These are phyloP conservation scores for Cyrtonyx montezumae DNA, from an alignment of 2,113 vertebrate genomes.

Conservation along the genomic window DNA sequence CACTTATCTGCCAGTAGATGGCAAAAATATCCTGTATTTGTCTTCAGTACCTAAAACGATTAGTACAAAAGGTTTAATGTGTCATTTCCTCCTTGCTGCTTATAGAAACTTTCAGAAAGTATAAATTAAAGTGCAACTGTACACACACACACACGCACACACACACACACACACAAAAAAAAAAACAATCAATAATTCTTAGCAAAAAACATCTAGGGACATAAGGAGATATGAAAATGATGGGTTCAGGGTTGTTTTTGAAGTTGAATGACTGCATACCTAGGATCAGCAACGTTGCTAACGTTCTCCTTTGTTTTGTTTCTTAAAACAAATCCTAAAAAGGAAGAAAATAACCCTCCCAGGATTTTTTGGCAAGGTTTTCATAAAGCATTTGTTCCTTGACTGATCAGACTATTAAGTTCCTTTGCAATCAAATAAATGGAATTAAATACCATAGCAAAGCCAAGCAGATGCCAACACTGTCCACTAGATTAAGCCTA, in stretches of 20 bases:
- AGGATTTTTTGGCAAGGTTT: constrained; percentile 34
- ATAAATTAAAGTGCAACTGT: constrained; percentile 68
- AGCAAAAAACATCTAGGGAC: background rate
- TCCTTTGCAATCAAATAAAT: background rate
- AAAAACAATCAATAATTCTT: background rate
- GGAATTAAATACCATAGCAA: constrained; percentile 24
- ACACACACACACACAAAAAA: background rate
- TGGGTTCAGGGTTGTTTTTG: background rate
- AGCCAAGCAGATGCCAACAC: background rate
- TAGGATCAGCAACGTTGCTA: background rate
- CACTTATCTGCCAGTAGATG: constrained; percentile 54
- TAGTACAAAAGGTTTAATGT: constrained; percentile 49
- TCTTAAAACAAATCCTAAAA: background rate
- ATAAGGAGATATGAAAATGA: constrained; percentile 35
- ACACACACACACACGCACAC: background rate
- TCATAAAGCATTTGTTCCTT: constrained; percentile 41
- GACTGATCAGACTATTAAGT: background rate
- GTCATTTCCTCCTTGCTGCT: background rate
- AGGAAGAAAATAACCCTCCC: background rate
- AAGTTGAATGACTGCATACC: background rate
- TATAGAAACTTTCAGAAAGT: constrained; percentile 42
- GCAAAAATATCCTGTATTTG: constrained; percentile 44
- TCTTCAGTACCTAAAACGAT: constrained; percentile 23
- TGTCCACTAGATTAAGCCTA: background rate
- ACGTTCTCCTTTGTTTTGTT: constrained; percentile 11